Evolutionary conservation across 2,888 invertebrate genomes (phyloP).

Genomic region (Cybosia mesomella): DNA sequence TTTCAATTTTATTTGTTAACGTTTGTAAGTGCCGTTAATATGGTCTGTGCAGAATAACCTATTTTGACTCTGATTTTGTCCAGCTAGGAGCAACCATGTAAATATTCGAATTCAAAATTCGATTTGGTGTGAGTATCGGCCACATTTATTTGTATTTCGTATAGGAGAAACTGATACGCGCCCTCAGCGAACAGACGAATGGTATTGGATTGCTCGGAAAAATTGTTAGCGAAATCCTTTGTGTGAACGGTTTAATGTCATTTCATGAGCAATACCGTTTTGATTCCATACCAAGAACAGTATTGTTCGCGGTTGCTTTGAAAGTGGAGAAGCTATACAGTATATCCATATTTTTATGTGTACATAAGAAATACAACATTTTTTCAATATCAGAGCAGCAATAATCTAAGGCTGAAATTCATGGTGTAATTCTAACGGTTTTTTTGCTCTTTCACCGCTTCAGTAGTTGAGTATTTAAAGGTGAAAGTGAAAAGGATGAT

Average conservation of each 20-base stretch:
- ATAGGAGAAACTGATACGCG: constrained; percentile 72
- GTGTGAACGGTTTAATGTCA: constrained; percentile 50
- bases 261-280: constrained; percentile 47
- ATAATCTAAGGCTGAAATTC: no score
- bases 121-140: constrained; percentile 62
- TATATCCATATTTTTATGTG: not conserved
- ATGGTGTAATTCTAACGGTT: no score
- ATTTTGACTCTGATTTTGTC: not conserved
- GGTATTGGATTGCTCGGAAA: constrained; percentile 68
- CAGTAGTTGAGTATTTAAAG: not conserved
- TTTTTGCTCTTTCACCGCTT: not conserved
- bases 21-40: no score
- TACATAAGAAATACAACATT: not conserved
- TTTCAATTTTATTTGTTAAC: no score
- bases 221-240: constrained; percentile 65
- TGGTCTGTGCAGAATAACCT: not conserved
- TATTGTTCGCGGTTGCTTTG: constrained; percentile 53
- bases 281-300: constrained; percentile 48
- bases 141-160: constrained; percentile 75
- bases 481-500: no score
- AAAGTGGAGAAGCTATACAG: constrained; percentile 23
- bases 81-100: not conserved
- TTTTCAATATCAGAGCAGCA: no score
- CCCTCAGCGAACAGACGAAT: constrained; percentile 60
- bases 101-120: not conserved